A percentile compares a stretch with the other conserved stretches of the same genome.
phyloP scores from a whole-genome alignment of 2,113 vertebrate genomes.

The Phalacrocorax carbo region DNA sequence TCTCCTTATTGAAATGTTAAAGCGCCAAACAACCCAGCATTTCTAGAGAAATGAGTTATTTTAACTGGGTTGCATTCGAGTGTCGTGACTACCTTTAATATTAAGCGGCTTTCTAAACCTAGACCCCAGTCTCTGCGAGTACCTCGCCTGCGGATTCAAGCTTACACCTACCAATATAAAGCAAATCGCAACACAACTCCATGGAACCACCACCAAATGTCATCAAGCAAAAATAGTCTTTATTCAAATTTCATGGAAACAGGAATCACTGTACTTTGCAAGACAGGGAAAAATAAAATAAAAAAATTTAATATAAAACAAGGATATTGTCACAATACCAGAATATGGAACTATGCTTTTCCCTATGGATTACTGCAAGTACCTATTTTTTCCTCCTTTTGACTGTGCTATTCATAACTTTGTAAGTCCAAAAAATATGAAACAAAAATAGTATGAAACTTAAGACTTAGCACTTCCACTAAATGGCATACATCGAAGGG shows the following conservation, averaged over 20 bases:
- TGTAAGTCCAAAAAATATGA: constrained; percentile 73
- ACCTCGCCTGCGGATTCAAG: neutral
- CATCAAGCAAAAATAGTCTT: constrained; percentile 86
- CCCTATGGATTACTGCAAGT: constrained; percentile 75
- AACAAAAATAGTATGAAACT: constrained; percentile 75
- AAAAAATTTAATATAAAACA: constrained; percentile 83
- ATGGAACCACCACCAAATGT: constrained; percentile 65
- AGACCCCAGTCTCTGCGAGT: neutral
- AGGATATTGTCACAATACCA: constrained; percentile 83
- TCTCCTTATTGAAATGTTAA: neutral
- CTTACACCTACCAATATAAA: neutral
- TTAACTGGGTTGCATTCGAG: neutral
- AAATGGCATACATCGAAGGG: constrained; percentile 79
- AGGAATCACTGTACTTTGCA: constrained; percentile 79
- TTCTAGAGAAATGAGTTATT: neutral
- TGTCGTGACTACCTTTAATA: neutral
- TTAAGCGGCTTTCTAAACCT: neutral
- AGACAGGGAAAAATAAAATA: constrained; percentile 78
- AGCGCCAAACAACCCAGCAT: neutral
- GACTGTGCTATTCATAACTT: constrained; percentile 79
- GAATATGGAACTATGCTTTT: constrained; percentile 76
- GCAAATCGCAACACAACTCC: neutral
- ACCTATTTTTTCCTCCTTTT: constrained; percentile 40
- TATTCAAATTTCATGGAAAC: constrained; percentile 86
- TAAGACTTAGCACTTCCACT: constrained; percentile 80